phyloP scores from a whole-genome alignment of 2,888 invertebrate species.

The Anthophora plumipes region DNA sequence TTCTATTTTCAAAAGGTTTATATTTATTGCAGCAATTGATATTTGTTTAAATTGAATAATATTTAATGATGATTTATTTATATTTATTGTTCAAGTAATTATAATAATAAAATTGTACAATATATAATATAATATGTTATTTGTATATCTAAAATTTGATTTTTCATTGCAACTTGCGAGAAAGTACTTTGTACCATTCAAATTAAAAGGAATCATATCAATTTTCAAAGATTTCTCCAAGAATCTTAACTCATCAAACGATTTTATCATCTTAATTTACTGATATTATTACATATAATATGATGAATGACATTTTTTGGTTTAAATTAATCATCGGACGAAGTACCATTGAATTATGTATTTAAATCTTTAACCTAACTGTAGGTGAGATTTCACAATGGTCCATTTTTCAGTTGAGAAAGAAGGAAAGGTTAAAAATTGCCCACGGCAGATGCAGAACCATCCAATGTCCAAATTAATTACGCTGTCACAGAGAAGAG shows the following conservation, averaged over 20 bases:
- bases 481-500: neutral
- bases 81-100: too few species aligned
- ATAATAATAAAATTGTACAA: too few species aligned
- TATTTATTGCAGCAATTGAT: too few species aligned
- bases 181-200: too few species aligned
- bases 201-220: too few species aligned
- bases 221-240: neutral
- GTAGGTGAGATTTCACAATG: constrained; percentile 21
- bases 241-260: neutral
- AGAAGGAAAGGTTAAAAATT: neutral
- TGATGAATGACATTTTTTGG: neutral
- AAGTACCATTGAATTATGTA: constrained; percentile 20
- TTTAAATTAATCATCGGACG: constrained; percentile 18
- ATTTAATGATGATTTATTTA: too few species aligned
- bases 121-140: too few species aligned
- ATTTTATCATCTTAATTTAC: neutral
- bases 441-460: neutral
- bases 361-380: constrained; percentile 4
- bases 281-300: neutral
- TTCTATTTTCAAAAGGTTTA: too few species aligned
- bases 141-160: too few species aligned
- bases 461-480: neutral
- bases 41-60: too few species aligned
- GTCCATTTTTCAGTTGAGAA: neutral
- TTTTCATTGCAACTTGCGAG: too few species aligned